Evolutionary conservation across 2,888 invertebrate genomes (phyloP).

Genomic region (Tricholauxania praeusta): DNA sequence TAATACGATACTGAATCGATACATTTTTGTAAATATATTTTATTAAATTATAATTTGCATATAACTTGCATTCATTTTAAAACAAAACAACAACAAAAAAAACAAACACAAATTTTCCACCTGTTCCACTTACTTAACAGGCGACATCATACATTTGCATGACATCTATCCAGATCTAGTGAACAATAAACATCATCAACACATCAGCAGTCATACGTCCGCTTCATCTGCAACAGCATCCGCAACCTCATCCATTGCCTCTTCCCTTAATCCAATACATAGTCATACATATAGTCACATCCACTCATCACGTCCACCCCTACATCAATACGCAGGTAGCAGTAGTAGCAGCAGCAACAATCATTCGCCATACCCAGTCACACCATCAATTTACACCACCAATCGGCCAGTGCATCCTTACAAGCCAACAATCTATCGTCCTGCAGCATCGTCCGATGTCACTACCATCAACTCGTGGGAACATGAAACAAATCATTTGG

Average conservation of each 20-base stretch:
- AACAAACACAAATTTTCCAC: constrained; percentile 20
- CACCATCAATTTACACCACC: constrained; percentile 56
- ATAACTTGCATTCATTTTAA: no score
- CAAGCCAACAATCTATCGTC: constrained; percentile 50
- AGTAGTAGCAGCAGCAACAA: constrained; percentile 28
- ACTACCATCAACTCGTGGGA: constrained; percentile 59
- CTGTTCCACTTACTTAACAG: constrained; percentile 57
- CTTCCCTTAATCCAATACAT: constrained; percentile 35
- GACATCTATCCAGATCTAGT: constrained; percentile 67
- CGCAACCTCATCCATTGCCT: constrained; percentile 16
- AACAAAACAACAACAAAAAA: constrained; percentile 22
- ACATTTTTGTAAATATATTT: no score
- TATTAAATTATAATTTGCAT: no score
- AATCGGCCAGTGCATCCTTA: constrained; percentile 58
- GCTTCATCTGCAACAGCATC: constrained; percentile 18
- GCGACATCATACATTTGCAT: constrained; percentile 69
- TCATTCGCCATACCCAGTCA: constrained; percentile 49
- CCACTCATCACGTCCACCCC: constrained; percentile 41
- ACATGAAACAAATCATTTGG: constrained; percentile 62
- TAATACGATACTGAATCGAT: no score
- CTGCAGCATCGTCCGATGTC: constrained; percentile 45
- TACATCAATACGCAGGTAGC: constrained; percentile 32
- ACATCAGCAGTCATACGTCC: constrained; percentile 25
- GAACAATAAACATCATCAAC: constrained; percentile 55
- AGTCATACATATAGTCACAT: neutral